phyloP scores from a whole-genome alignment of 2,113 vertebrate genomes.

The Heteronetta atricapilla region DNA sequence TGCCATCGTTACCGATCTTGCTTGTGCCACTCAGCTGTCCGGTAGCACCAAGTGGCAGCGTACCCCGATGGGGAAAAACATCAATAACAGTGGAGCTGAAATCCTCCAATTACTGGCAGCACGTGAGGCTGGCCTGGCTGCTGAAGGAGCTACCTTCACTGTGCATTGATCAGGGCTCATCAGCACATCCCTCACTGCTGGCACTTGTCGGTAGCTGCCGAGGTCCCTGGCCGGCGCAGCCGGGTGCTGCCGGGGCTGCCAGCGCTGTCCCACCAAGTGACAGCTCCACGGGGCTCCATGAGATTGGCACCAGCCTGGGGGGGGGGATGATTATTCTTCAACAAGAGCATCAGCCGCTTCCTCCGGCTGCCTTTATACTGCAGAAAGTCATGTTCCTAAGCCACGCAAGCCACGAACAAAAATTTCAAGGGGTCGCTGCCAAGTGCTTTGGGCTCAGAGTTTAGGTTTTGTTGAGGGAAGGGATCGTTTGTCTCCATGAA shows the following conservation, averaged over 20 bases:
- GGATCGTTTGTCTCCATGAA: slow-evolving; percentile 31
- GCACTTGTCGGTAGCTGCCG: slow-evolving; percentile 62
- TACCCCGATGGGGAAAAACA: neutral
- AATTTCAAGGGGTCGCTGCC: slow-evolving; percentile 9
- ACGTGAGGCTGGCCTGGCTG: too few relatives aligned
- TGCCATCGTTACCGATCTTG: accelerated
- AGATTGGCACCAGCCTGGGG: neutral
- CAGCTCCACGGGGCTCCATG: neutral
- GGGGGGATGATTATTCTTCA: neutral
- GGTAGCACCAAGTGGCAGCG: neutral
- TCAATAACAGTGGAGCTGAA: neutral
- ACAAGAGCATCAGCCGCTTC: neutral
- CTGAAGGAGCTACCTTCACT: too few relatives aligned
- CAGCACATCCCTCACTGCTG: slow-evolving; percentile 52
- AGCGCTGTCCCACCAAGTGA: neutral
- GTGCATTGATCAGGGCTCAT: neutral
- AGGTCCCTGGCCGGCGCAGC: slow-evolving; percentile 8
- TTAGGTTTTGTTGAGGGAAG: slow-evolving; percentile 27
- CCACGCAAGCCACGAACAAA: slow-evolving; percentile 46
- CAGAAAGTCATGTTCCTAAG: neutral
- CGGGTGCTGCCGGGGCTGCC: neutral
- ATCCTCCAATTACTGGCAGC: neutral
- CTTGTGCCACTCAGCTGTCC: neutral
- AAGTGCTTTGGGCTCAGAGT: neutral
- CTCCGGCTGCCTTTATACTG: neutral